These are phyloP conservation scores for Rhaphigaster nebulosa DNA, from an alignment of 2,888 invertebrate species.

Conservation along the genomic window DNA sequence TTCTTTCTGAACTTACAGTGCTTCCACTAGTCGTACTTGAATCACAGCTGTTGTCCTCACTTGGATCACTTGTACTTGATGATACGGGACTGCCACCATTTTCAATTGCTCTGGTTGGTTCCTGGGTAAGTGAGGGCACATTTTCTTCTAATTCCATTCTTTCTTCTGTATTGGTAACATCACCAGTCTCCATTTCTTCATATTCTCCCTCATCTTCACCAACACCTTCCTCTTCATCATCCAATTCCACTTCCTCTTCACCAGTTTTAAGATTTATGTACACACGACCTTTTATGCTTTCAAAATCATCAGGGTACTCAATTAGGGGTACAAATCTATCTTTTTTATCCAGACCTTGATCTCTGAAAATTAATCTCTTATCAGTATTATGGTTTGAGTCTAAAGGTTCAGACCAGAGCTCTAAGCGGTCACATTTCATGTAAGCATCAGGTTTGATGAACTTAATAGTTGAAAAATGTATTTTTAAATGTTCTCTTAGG, in stretches of 20 bases:
- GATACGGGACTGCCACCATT: background rate
- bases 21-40: constrained; percentile 55
- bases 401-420: constrained; percentile 72
- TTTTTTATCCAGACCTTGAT: constrained; percentile 64
- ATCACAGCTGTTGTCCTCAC: constrained; percentile 62
- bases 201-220: constrained; percentile 46
- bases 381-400: constrained; percentile 66
- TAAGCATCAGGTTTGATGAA: constrained; percentile 74
- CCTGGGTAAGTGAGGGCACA: background rate
- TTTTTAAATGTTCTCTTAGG: constrained; percentile 82
- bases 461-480: constrained; percentile 79
- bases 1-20: background rate
- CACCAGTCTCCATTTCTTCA: constrained; percentile 50
- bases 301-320: constrained; percentile 58
- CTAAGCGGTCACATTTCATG: constrained; percentile 75
- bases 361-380: constrained; percentile 66
- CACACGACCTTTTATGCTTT: constrained; percentile 62
- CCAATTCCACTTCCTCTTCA: constrained; percentile 63
- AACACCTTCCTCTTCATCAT: constrained; percentile 60
- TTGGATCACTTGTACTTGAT: constrained; percentile 7
- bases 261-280: constrained; percentile 65
- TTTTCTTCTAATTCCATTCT: constrained; percentile 46
- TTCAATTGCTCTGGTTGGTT: background rate
- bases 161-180: constrained; percentile 48
- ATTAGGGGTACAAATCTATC: constrained; percentile 63